phyloP scores from a whole-genome alignment of 1,140 invertebrate genomes.

The Macrostomum lignano region DNA sequence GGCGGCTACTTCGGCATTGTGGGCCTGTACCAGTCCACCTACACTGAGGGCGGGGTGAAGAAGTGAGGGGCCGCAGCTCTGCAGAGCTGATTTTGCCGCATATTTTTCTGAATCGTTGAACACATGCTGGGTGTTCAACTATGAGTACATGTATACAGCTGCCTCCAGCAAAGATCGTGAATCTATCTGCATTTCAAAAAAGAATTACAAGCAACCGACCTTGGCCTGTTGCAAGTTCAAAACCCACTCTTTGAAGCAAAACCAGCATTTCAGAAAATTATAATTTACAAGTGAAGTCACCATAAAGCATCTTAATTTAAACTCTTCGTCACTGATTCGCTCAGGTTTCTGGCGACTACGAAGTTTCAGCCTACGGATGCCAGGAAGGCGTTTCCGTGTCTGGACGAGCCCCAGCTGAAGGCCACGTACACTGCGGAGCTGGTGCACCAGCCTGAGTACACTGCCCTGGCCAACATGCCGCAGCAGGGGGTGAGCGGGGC shows the following conservation, averaged over 20 bases:
- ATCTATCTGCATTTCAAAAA: too few relatives aligned
- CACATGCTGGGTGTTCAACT: too few relatives aligned
- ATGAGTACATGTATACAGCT: too few relatives aligned
- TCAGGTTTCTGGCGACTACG: conserved; percentile 14
- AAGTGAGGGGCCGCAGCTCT: background rate
- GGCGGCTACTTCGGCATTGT: conserved; percentile 40
- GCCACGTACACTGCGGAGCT: conserved; percentile 8
- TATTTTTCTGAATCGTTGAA: too few relatives aligned
- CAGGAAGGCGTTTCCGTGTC: conserved; percentile 10
- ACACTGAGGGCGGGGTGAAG: conserved; percentile 30
- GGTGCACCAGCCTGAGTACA: conserved; percentile 16
- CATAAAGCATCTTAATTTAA: background rate
- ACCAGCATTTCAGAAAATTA: too few relatives aligned
- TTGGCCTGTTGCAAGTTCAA: too few relatives aligned
- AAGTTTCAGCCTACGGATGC: conserved; percentile 18
- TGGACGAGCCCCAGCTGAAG: conserved; percentile 9
- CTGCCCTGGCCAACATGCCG: conserved; percentile 30
- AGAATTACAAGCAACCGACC: too few relatives aligned
- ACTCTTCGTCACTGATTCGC: background rate
- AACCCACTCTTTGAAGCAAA: too few relatives aligned
- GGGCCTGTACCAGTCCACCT: conserved; percentile 48
- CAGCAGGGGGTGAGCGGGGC: too few relatives aligned
- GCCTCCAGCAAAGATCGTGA: too few relatives aligned
- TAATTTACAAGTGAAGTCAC: too few relatives aligned
- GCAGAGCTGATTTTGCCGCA: background rate